Evolutionary conservation across 2,113 vertebrate genomes (phyloP).

Genomic region (Todiramphus saurophagus): DNA sequence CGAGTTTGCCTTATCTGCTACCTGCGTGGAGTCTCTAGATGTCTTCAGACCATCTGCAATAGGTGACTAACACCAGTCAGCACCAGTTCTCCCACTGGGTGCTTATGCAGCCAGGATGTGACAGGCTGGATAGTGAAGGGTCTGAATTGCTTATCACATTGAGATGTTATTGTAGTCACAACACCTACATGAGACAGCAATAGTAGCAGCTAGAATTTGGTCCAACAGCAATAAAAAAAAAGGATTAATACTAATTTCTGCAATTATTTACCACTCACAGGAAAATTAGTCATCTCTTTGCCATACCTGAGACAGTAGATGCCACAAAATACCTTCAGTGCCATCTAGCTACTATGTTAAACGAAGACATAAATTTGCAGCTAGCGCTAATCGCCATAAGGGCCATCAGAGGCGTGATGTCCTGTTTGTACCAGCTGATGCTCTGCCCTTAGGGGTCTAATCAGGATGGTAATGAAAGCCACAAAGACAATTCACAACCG

Average conservation of each 20-base stretch:
- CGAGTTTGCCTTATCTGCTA: background rate
- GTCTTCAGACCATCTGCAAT: background rate
- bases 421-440: constrained; percentile 21
- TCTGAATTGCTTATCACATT: background rate
- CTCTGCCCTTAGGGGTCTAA: constrained; percentile 22
- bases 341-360: constrained; percentile 61
- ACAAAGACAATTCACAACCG: background rate
- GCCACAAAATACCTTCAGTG: constrained; percentile 66
- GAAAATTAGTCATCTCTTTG: constrained; percentile 30
- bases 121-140: background rate
- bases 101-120: background rate
- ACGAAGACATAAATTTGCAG: background rate
- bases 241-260: constrained; percentile 5
- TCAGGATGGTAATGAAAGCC: background rate
- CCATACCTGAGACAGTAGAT: constrained; percentile 58
- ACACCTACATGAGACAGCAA: background rate
- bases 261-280: constrained; percentile 34
- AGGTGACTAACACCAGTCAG: background rate
- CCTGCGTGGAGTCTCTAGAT: background rate
- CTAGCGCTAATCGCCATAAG: background rate
- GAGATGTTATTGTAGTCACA: background rate
- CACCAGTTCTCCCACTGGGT: background rate
- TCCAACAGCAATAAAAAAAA: constrained; percentile 2
- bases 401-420: background rate
- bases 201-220: background rate